Conservation (phyloP, 2,797 vertebrate genomes). For the Syncerus caffer region DNA sequence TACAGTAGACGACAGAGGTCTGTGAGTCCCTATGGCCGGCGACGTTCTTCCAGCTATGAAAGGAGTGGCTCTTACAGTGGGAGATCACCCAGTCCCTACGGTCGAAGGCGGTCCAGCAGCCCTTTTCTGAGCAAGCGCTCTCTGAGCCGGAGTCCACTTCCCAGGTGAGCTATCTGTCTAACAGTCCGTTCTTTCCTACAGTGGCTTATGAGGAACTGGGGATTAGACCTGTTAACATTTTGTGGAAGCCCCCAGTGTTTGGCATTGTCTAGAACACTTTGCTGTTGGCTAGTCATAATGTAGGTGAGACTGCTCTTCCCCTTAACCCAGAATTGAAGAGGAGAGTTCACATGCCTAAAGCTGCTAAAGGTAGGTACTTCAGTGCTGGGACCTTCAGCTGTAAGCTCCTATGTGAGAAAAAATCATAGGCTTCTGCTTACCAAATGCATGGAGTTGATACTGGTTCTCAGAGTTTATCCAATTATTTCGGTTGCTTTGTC, state of each 20-base stretch:
- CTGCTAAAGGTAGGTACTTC: constrained; percentile 58
- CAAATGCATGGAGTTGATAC: neutral
- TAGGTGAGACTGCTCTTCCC: constrained; percentile 34
- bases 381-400: neutral
- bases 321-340: constrained; percentile 13
- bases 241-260: neutral
- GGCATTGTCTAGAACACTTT: neutral
- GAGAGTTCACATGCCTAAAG: neutral
- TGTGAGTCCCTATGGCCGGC: constrained; percentile 87
- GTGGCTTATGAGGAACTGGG: neutral
- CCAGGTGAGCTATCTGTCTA: constrained; percentile 86
- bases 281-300: neutral
- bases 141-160: constrained; percentile 93
- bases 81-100: constrained; percentile 87
- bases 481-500: neutral
- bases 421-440: neutral
- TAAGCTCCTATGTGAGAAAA: neutral
- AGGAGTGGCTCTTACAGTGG: constrained; percentile 90
- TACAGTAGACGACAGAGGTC: constrained; percentile 88
- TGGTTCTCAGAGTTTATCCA: neutral
- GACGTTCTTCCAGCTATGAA: constrained; percentile 96
- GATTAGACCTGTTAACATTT: neutral
- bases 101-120: constrained; percentile 91
- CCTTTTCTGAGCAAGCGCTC: constrained; percentile 93
- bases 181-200: neutral